A percentile compares a stretch with the other conserved stretches of the same genome.
Evolutionary conservation across 2,797 vertebrate species (phyloP).

Genomic region (Vultur gryphus): DNA sequence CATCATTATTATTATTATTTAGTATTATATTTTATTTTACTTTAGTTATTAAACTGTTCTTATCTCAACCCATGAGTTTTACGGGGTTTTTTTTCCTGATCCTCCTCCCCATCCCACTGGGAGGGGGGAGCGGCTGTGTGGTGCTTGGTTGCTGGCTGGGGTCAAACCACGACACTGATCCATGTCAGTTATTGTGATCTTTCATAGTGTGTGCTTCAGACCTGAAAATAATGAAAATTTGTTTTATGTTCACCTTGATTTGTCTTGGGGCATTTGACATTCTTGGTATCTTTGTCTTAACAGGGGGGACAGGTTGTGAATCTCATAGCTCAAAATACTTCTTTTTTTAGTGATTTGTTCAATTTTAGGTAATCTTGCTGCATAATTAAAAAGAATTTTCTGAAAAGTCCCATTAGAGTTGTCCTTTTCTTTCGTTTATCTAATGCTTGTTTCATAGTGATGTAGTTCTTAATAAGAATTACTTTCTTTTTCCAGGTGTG

Average conservation of each 20-base stretch:
- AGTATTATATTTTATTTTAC: no score
- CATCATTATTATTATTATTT: no score
- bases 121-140: no score
- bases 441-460: background rate
- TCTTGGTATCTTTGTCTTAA: background rate
- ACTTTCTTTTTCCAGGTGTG: conserved; percentile 82
- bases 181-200: background rate
- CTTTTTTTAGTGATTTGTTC: background rate
- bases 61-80: no score
- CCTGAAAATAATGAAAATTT: background rate
- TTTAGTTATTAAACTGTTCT: no score
- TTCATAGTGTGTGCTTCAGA: background rate
- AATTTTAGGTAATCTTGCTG: background rate
- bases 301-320: background rate
- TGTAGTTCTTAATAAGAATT: background rate
- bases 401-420: background rate
- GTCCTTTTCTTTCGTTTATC: background rate
- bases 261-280: background rate
- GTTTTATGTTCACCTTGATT: background rate
- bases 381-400: background rate
- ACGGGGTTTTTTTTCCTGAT: no score
- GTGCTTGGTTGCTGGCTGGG: no score
- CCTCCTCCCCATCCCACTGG: no score
- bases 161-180: no score
- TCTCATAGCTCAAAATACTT: background rate